Conservation (phyloP, 2,797 vertebrate species). For the Lagorchestes hirsutus region DNA sequence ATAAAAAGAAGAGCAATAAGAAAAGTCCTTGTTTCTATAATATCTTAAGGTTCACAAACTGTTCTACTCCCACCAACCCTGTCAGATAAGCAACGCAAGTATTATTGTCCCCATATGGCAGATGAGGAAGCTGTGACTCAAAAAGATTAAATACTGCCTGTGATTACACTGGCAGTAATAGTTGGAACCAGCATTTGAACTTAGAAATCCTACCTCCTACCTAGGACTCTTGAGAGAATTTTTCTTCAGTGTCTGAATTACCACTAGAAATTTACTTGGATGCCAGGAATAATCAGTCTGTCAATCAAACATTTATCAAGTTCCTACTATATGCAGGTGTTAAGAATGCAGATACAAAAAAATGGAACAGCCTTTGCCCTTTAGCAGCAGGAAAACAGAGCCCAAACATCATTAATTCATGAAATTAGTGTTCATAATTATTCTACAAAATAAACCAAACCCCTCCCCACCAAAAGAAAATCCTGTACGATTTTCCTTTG, state of each 20-base stretch:
- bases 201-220: background rate
- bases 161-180: background rate
- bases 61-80: background rate
- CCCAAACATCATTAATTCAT: background rate
- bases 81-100: background rate
- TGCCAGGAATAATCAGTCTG: background rate
- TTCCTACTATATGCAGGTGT: background rate
- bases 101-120: background rate
- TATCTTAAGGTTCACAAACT: background rate
- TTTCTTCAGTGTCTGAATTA: background rate
- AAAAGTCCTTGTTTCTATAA: background rate
- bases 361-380: background rate
- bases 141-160: background rate
- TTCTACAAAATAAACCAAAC: constrained; percentile 14
- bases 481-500: background rate
- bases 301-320: background rate
- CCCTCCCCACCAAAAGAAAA: too few relatives aligned
- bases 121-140: background rate
- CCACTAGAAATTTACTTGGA: constrained; percentile 10
- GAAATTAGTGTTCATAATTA: background rate
- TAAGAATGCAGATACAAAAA: background rate
- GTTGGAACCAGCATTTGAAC: background rate
- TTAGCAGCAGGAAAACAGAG: background rate
- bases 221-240: background rate
- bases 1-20: background rate